Conservation (phyloP, 2,113 vertebrate genomes). For the Ammospiza nelsoni region DNA sequence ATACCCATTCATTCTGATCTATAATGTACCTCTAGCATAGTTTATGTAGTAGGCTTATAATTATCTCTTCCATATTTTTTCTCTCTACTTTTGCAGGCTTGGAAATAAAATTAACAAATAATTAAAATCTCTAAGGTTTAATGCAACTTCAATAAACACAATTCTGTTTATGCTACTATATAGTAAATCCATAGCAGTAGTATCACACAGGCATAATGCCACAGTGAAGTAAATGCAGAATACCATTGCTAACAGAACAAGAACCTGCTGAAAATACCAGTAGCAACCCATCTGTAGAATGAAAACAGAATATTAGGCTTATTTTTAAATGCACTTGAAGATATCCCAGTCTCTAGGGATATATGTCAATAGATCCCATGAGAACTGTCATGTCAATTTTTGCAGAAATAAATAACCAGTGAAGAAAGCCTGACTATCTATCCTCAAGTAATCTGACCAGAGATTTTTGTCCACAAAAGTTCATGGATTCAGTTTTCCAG, state of each 20-base stretch:
- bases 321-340: not conserved
- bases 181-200: not conserved
- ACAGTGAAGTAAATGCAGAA: not conserved
- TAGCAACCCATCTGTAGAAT: not conserved
- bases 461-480: not conserved
- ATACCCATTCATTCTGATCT: not conserved
- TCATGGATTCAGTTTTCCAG: not conserved
- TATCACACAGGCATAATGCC: not conserved
- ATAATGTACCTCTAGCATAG: not conserved
- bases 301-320: not conserved
- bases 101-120: not conserved
- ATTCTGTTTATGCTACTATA: not conserved
- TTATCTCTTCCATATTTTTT: not conserved
- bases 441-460: not conserved
- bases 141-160: not conserved
- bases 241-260: not conserved
- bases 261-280: not conserved
- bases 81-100: not conserved
- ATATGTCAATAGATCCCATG: not conserved
- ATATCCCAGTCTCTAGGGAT: not conserved
- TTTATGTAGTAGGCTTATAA: not conserved
- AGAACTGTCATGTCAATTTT: not conserved
- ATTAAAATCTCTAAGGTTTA: not conserved
- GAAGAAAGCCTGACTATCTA: not conserved
- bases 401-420: not conserved